Base-by-base conservation (phyloP, 2,888 invertebrate species). In the Caenorhabditis zanzibari region DNA sequence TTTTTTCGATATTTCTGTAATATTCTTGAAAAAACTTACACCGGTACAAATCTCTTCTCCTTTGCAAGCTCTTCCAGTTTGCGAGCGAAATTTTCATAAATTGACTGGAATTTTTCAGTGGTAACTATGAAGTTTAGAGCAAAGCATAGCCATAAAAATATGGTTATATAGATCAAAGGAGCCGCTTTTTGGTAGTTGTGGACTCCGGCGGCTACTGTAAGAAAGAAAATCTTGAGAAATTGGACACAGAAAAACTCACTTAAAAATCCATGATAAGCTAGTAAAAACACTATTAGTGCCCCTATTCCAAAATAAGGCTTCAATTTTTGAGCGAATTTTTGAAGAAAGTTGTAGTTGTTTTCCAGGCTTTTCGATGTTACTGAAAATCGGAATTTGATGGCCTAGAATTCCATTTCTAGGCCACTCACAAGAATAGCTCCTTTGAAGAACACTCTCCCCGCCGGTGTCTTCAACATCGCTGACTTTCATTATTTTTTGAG, bases 151-250 rank as follows among this genome's bases (percentile, higher is more conserved):
- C 86, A 86, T 14, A 72, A 56, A 24, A 85, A 71, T 14, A 64
- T 22, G 12, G 82, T 84, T 6, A 86, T 52, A 47, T 82, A 84
- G 44, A 86, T 82, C n/a, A 86, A 47, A 41, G 84, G 80, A 22
- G 81, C 80, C 5, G 86, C 86, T 69, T 82, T 80, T 26, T 66
- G 64, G 22, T 81, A 82, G 71, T 85, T 80, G 41, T 85, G 84
- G 41, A 86, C 80, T 2, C 72, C 84, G 32, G 86, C 86, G 52
- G 84, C 85, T 6, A 86, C 86, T 86, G 69, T 24, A 85, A 81
- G 19, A n/a, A 12, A 16, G 6, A n/a, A 52, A 9, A 24, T 19
- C 7, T 52, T 4, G 7, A 32, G 32, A 32, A 4, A 32, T 32
- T 32, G 32, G 32, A 32, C n/a, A n/a, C n/a, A n/a, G n/a, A n/a